Conservation (phyloP, 2,797 vertebrate species). For the Falco naumanni region DNA sequence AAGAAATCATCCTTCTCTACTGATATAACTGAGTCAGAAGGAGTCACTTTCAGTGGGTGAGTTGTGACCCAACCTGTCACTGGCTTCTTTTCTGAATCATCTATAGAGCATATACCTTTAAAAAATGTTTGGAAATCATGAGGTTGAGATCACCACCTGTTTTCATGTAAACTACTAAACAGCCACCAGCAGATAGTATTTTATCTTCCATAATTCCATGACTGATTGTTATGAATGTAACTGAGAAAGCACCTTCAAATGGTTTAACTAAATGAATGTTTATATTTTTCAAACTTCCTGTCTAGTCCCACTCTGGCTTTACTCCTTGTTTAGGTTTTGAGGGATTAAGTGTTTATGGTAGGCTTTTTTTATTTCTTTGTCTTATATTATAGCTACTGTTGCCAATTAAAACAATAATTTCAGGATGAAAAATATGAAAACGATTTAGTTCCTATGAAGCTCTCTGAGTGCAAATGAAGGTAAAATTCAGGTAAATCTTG, state of each 20-base stretch:
- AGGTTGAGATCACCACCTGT: background rate
- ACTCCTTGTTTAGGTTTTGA: background rate
- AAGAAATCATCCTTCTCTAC: background rate
- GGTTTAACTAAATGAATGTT: background rate
- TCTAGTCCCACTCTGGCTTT: background rate
- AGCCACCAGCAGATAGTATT: background rate
- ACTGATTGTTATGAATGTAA: background rate
- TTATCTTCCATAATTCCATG: background rate
- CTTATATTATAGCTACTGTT: background rate
- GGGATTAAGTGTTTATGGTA: background rate
- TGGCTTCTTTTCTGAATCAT: background rate
- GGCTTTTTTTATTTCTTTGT: background rate
- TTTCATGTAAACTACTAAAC: background rate
- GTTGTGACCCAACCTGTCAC: background rate
- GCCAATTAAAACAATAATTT: background rate
- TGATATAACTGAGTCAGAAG: slow-evolving; percentile 15
- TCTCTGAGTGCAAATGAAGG: background rate
- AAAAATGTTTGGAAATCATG: background rate
- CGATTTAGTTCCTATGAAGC: background rate
- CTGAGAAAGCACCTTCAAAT: background rate
- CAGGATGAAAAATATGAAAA: background rate
- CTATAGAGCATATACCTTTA: background rate
- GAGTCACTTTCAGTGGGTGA: background rate
- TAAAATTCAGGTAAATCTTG: background rate
- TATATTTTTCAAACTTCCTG: background rate